These are phyloP conservation scores for Lacerta agilis DNA, from an alignment of 2,797 vertebrate species.

Conservation along the genomic window DNA sequence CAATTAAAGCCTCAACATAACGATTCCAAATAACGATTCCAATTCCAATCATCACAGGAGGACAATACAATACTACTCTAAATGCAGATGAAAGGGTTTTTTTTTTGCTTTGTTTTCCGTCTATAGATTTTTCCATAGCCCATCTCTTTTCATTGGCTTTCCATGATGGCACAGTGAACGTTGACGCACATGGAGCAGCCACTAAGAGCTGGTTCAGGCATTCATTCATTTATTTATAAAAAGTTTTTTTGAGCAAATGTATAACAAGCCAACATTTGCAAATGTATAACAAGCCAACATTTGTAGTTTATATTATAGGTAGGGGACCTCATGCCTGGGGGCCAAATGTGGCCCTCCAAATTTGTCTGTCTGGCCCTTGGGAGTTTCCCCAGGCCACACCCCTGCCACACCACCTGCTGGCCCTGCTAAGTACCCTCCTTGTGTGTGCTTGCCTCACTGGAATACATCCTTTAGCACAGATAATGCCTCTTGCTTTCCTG, in stretches of 20 bases:
- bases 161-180: fast-evolving
- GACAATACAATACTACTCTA: not conserved
- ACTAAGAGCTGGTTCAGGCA: not conserved
- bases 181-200: not conserved
- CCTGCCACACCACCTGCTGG: no score
- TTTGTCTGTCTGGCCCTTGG: no score
- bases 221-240: not conserved
- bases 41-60: slow-evolving; percentile 1
- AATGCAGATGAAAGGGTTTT: not conserved
- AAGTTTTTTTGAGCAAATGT: not conserved
- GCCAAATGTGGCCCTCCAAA: no score
- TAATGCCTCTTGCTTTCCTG: no score
- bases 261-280: not conserved
- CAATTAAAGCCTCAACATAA: not conserved
- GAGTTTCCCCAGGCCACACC: no score
- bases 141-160: not conserved
- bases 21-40: not conserved
- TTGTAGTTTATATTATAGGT: not conserved
- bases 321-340: no score
- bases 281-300: not conserved
- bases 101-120: not conserved
- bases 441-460: no score
- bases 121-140: not conserved
- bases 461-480: no score
- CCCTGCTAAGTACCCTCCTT: no score